Percentiles rank a stretch among this genome's conserved stretches.
Evolutionary conservation across 2,888 invertebrate genomes (phyloP).

Genomic region (Pyralis farinalis): DNA sequence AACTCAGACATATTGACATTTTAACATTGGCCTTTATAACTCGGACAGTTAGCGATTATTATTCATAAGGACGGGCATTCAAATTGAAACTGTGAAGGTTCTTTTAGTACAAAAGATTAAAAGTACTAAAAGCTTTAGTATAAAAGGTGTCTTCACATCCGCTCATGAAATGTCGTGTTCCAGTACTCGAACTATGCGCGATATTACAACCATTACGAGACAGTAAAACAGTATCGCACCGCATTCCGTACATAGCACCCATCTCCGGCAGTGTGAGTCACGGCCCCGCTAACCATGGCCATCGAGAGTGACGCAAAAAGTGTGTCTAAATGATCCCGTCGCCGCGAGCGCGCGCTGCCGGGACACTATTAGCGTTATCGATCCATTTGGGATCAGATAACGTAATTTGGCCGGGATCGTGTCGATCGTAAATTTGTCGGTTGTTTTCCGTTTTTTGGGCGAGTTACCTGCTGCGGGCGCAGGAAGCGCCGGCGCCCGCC

Average conservation of each 20-base stretch:
- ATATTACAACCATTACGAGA: too few species aligned
- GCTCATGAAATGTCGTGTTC: too few species aligned
- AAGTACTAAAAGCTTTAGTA: too few species aligned
- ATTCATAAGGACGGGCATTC: too few species aligned
- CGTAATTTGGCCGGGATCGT: conserved; percentile 7
- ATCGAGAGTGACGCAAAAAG: not conserved
- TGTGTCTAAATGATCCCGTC: not conserved
- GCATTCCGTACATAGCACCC: not conserved
- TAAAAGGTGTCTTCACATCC: too few species aligned
- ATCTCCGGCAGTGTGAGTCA: not conserved
- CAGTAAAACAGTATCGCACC: too few species aligned
- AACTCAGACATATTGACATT: too few species aligned
- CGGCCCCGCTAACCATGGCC: not conserved
- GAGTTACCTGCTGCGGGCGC: conserved; percentile 10
- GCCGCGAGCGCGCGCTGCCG: not conserved
- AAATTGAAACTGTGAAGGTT: too few species aligned
- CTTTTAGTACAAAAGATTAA: too few species aligned
- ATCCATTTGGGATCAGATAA: conserved; percentile 8
- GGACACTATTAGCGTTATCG: conserved; percentile 6
- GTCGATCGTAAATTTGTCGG: conserved; percentile 9
- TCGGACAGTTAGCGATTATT: too few species aligned
- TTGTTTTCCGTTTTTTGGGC: not conserved
- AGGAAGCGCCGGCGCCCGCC: conserved; percentile 19
- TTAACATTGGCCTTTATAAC: too few species aligned
- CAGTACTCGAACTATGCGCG: too few species aligned